Evolutionary conservation across 2,888 invertebrate species (phyloP), one percentile per base, ranked within the genome.

Genomic region (Alloscopus bannaensis): DNA sequence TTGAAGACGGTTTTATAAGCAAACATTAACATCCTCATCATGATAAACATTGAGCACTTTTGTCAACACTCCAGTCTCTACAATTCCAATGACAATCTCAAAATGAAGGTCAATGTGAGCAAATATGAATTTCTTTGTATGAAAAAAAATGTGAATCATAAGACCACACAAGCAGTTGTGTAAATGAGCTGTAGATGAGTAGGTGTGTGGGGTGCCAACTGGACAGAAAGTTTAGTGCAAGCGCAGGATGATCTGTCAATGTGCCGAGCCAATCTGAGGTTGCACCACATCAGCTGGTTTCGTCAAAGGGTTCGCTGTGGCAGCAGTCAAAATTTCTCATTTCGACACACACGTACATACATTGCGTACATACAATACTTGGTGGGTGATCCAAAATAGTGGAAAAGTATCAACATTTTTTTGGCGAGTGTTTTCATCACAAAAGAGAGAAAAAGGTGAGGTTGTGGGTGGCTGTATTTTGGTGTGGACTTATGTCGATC

Each of bases 211-310:
- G 18, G n/a, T 59, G n/a, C 59, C 59, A 59, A 59, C 59, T 60
- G 60, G 36, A 18, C 60, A 60, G 2, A 22, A 1, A 2, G 20
- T 26, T 6, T 20, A 31, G 52, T 47, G 18, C 6, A 52, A 22
- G 36, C 40, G 60, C 40, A 60, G 3, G 40, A 20, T 60, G 60
- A 40, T 60, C 36, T 60, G 60, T 60, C 60, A 60, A 40, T 11
- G 36, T 36, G 40, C 40, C 36, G 36, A 40, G 18, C 50, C 52
- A 52, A 50, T 65, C 52, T 52, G 24, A 20, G 36, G 22, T 36
- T 40, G 4, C 55, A 22, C 26, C n/a, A 18, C 36, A 36, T 57
- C 69, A 69, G 69, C 69, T 69, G 69, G 45, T 69, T 36, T 69
- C 28, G 20, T 40, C 18, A 57, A 42, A 42, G 57, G 22, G 42